Percentiles rank a stretch among this genome's conserved stretches.
Conservation (phyloP, 2,888 invertebrate genomes). For the Sepiola atlantica region DNA sequence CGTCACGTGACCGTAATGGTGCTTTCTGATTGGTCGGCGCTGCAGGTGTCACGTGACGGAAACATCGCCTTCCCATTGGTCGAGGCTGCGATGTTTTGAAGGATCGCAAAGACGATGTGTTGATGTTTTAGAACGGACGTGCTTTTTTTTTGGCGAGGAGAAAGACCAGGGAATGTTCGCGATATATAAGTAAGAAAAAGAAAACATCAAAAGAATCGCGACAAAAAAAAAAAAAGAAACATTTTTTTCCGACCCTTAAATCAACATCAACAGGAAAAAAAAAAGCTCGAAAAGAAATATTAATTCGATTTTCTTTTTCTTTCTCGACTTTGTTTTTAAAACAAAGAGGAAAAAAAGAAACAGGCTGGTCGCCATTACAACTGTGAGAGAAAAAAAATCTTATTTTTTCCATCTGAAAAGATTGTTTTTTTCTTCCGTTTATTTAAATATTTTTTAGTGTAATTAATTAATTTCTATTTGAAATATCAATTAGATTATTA, state of each 20-base stretch:
- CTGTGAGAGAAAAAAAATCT: constrained; percentile 32
- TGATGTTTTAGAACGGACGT: constrained; percentile 8
- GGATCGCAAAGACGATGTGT: constrained; percentile 36
- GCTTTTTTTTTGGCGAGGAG: neutral
- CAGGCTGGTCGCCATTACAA: constrained; percentile 24
- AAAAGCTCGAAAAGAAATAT: neutral
- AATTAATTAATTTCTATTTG: neutral
- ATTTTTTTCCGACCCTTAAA: neutral
- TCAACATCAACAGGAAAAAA: neutral
- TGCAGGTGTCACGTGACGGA: neutral
- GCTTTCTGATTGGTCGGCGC: neutral
- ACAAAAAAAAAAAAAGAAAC: neutral
- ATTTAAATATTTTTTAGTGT: neutral
- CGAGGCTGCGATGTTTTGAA: neutral
- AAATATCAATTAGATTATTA: neutral
- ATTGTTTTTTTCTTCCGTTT: neutral
- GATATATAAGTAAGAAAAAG: neutral
- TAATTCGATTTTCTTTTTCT: neutral
- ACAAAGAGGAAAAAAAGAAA: neutral
- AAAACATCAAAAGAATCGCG: neutral
- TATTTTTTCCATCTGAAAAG: constrained; percentile 1
- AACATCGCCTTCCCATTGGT: constrained; percentile 4
- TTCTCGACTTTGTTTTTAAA: neutral
- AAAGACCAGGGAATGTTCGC: neutral
- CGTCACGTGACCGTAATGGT: neutral